Conservation (phyloP, 2,797 vertebrate genomes). For the Mycteria americana region DNA sequence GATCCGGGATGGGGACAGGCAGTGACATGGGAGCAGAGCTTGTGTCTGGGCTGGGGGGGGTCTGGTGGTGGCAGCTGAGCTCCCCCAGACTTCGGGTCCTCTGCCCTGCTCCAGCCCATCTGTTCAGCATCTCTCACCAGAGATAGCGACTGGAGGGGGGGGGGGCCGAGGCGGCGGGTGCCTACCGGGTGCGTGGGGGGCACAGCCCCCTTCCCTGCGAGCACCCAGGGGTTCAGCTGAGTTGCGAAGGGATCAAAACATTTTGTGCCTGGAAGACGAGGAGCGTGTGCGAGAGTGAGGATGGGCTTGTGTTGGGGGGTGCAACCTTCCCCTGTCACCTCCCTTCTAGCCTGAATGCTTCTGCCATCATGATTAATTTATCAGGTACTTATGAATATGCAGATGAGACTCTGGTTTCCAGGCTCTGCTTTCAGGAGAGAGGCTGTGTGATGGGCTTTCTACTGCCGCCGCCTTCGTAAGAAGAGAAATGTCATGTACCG, state of each 20-base stretch:
- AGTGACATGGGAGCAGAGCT: neutral
- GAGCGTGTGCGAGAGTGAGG: neutral
- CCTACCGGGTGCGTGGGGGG: fast-evolving
- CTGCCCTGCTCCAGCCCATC: neutral
- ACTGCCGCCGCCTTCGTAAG: conserved; percentile 30
- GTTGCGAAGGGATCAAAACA: neutral
- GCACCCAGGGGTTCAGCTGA: neutral
- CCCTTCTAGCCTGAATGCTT: conserved; percentile 61
- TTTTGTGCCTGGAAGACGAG: conserved; percentile 6
- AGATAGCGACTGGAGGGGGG: neutral
- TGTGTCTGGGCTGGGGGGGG: neutral
- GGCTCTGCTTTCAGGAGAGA: conserved; percentile 51
- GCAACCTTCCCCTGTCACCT: conserved; percentile 59
- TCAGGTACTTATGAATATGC: conserved; percentile 75
- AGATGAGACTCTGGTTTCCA: conserved; percentile 66
- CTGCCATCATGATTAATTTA: conserved; percentile 77
- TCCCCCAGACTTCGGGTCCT: neutral
- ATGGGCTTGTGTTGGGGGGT: neutral
- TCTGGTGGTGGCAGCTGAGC: neutral
- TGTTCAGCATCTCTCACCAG: neutral
- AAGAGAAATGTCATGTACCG: conserved; percentile 51
- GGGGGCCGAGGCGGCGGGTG: neutral
- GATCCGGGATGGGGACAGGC: neutral
- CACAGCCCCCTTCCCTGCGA: neutral
- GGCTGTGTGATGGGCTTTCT: conserved; percentile 29